These are phyloP conservation scores for Tapera naevia DNA, from an alignment of 2,797 vertebrate species.

Conservation along the genomic window DNA sequence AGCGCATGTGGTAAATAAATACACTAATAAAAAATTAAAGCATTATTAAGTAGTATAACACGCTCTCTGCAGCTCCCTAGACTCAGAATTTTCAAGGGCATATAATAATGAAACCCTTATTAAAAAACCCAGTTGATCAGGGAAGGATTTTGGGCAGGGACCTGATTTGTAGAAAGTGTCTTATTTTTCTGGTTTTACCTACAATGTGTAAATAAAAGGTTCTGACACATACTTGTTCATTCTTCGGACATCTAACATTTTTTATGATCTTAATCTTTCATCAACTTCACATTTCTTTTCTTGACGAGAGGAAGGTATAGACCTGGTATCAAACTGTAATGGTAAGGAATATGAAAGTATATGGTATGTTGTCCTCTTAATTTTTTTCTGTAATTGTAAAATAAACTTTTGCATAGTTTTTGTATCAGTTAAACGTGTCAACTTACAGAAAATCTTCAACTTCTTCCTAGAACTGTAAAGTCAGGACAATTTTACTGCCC, in stretches of 20 bases:
- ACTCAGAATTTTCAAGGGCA: constrained; percentile 13
- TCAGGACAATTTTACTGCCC: background rate
- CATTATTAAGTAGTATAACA: constrained; percentile 28
- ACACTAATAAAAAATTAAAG: background rate
- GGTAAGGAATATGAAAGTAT: background rate
- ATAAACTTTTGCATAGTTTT: background rate
- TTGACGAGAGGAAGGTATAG: background rate
- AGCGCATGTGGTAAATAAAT: background rate
- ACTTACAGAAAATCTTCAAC: background rate
- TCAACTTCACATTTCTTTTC: background rate
- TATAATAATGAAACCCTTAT: background rate
- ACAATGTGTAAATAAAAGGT: background rate
- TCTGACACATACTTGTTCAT: background rate
- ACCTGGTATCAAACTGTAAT: background rate
- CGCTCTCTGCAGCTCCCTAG: background rate
- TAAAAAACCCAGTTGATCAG: background rate
- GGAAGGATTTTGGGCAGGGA: background rate
- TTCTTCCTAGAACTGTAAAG: background rate
- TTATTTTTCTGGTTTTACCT: background rate
- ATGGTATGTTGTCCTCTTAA: background rate
- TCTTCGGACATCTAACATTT: background rate
- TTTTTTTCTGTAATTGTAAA: background rate
- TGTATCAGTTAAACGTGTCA: background rate
- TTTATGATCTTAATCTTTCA: background rate
- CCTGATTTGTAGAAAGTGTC: background rate